Base-by-base conservation (phyloP, 37 sponge, comb jelly and placozoan species). In the Geodia barretti region DNA sequence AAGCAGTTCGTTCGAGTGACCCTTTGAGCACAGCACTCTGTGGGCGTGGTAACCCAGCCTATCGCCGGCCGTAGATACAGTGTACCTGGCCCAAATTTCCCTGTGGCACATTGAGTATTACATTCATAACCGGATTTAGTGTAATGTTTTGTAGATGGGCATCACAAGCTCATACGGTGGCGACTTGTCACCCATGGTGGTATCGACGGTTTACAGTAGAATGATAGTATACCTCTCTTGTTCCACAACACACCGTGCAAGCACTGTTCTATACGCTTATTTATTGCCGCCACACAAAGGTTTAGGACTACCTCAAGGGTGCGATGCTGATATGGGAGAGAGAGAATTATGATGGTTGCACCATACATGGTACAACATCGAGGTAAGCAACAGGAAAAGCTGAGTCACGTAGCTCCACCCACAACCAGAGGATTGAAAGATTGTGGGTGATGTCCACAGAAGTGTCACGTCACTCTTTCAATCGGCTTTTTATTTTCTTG, bases 61-160 rank as follows among this genome's bases (percentile, higher is more conserved):
- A 1, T 20, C 43, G 75, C 3, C 75, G 75, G 9, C 67, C 70
- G 9, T 86, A n/a, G n/a, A n/a, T n/a, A 86, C 60, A 80, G 81
- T 21, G 80, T 80, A 1, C 64, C 67, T 39, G 79, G 86, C 29
- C 86, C 86, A 29, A 75, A 85, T n/a, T n/a, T 75, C 86, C 19
- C 38, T 86, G 34, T 86, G 87, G 87, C 87, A 86, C 62, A 86
- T 86, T 29, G 87, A n/a, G 83, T 83, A 80, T 78, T 17, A 47
- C 14, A 17, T 17, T 47, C 14, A 65, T 65, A 23, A 65, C 5
- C 67, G 8, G 67, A 47, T 47, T 7, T 47, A 17, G 7, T 47
- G 14, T 47, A 47, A 7, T 17, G 14, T 47, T 42, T 43, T 39
- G 11, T 35, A 83, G 75, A 83, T 83, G 75, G 75, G 0, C 83